phyloP scores from a whole-genome alignment of 2,113 vertebrate species.

The Dasyurus viverrinus region DNA sequence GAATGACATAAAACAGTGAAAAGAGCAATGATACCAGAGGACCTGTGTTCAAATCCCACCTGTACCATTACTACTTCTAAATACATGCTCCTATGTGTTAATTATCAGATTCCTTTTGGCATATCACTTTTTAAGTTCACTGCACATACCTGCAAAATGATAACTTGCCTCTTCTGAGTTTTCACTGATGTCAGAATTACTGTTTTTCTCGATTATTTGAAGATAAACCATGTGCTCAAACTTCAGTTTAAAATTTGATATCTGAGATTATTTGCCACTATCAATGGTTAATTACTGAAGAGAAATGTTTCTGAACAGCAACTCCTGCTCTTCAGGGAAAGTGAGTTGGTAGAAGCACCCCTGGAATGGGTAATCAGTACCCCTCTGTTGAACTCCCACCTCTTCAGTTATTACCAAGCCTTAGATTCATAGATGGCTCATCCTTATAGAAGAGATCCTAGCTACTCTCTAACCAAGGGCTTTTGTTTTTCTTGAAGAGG shows the following conservation, averaged over 20 bases:
- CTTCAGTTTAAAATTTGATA: constrained; percentile 55
- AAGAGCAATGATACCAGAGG: neutral
- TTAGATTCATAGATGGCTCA: neutral
- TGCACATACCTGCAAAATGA: neutral
- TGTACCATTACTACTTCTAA: neutral
- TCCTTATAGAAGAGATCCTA: neutral
- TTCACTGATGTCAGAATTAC: neutral
- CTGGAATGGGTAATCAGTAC: neutral
- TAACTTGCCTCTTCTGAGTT: neutral
- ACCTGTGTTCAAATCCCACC: neutral
- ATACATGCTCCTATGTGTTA: neutral
- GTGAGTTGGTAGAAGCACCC: neutral
- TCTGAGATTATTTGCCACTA: constrained; percentile 48
- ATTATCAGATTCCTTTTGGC: neutral
- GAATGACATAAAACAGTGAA: neutral
- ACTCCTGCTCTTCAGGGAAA: neutral
- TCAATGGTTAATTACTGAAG: constrained; percentile 72
- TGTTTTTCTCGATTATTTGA: constrained; percentile 13
- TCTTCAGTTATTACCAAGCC: neutral
- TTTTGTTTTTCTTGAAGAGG: neutral
- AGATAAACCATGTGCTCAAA: constrained; percentile 5
- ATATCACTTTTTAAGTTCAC: neutral
- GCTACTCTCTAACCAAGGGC: neutral
- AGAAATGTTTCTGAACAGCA: constrained; percentile 64
- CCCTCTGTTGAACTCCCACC: neutral